These are phyloP conservation scores for Pseudomyrmex cubaensis DNA, from an alignment of 1,140 invertebrate species.

Conservation along the genomic window DNA sequence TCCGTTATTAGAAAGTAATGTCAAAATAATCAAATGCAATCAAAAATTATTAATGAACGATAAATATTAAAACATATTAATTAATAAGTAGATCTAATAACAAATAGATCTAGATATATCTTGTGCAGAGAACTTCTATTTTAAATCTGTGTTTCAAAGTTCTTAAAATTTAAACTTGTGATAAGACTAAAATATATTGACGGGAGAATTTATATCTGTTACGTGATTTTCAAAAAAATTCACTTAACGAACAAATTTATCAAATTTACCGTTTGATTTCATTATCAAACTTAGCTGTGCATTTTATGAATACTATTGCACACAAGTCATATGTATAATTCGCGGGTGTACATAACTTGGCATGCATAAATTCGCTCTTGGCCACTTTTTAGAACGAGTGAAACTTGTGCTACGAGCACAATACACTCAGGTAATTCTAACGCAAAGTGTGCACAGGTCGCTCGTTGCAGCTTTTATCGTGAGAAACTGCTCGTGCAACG, in stretches of 20 bases:
- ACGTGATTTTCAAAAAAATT: too few relatives aligned
- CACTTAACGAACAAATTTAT: too few relatives aligned
- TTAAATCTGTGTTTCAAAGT: neutral
- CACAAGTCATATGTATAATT: neutral
- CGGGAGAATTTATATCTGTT: too few relatives aligned
- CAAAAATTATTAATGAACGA: neutral
- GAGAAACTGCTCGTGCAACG: conserved; percentile 56
- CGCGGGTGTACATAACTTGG: neutral
- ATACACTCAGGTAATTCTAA: conserved; percentile 36
- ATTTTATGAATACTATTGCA: neutral
- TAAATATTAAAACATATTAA: conserved; percentile 5
- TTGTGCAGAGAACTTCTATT: neutral
- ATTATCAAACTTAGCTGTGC: neutral
- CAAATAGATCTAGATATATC: neutral
- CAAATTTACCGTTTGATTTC: too few relatives aligned
- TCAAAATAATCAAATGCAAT: too few relatives aligned
- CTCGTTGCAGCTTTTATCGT: conserved; percentile 38
- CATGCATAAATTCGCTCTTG: conserved; percentile 11
- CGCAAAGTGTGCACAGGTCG: conserved; percentile 15
- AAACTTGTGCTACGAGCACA: conserved; percentile 3
- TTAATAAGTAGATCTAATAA: neutral
- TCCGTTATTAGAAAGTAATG: neutral
- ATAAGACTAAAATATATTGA: too few relatives aligned
- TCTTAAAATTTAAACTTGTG: too few relatives aligned
- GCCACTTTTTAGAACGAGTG: neutral